Conservation (phyloP, 2,888 invertebrate genomes). For the Alcis repandata region DNA sequence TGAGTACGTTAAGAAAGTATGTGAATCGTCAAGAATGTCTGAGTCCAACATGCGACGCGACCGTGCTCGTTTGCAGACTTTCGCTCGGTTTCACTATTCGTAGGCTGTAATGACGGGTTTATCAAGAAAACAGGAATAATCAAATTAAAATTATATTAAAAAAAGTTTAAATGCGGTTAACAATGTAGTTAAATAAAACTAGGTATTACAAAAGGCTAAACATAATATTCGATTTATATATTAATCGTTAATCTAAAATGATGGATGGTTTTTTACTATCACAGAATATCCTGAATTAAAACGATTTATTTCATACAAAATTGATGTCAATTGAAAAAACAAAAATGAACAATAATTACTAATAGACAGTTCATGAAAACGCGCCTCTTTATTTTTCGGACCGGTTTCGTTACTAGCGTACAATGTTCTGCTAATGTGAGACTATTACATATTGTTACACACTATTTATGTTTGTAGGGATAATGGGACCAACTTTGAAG, state of each 20-base stretch:
- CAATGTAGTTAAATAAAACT: neutral
- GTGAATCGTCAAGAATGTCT: too few species aligned
- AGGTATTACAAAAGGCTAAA: slow-evolving; percentile 2
- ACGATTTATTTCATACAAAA: neutral
- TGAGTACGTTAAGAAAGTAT: too few species aligned
- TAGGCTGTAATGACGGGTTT: neutral
- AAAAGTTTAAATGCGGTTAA: slow-evolving; percentile 2
- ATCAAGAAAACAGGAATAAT: neutral
- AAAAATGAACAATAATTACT: too few species aligned
- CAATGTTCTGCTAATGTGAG: too few species aligned
- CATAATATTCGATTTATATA: neutral
- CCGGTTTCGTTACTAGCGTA: too few species aligned
- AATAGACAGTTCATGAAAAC: too few species aligned
- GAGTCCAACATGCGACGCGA: too few species aligned
- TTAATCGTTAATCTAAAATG: neutral
- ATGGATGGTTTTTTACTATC: slow-evolving; percentile 11
- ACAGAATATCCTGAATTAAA: slow-evolving; percentile 21
- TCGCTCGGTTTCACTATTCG: neutral
- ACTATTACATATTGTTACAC: too few species aligned
- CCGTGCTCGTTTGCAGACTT: neutral
- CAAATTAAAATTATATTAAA: neutral
- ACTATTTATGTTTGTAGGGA: too few species aligned
- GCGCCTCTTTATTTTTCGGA: too few species aligned
- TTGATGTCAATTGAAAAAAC: too few species aligned
- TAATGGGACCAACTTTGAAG: too few species aligned